Base-by-base conservation (phyloP, 2,113 vertebrate genomes). In the Chaenogobius annularis region DNA sequence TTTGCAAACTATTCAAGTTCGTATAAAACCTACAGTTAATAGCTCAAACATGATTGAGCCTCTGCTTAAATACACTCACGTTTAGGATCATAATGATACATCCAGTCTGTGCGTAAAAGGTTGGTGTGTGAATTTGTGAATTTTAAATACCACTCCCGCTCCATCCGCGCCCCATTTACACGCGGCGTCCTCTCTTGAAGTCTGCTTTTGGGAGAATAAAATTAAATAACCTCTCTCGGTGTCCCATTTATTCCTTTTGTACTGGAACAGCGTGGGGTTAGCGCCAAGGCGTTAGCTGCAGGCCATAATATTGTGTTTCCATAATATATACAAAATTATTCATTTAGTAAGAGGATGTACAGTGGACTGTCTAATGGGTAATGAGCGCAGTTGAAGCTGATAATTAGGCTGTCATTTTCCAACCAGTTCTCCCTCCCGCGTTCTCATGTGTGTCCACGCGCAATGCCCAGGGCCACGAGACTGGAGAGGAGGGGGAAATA, bases 271-370 rank as follows among this genome's bases (percentile, higher is more conserved):
- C 91, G 81, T 93, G 91, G 87, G 92, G 87, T 92, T 90, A 86
- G 90, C 79, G 82, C 85, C 80, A 83, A 86, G 86, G 88, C 90
- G 88, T 87, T 92, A 83, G 92, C 94, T 93, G 88, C 87, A 82
- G 92, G 94, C 92, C 91, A 92, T 91, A 89, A 93, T 90, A 92
- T 89, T 92, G 82, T 90, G 92, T 90, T 92, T 77, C 90, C 81
- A 83, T 94, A 93, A 94, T 94, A 92, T 90, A 93, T 92, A 93
- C 93, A 93, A 92, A 93, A 94, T 94, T 93, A 95, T 93, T 94
- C 92, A 93, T 93, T 94, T 93, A 93, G 93, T 83, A 88, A 89
- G 90, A 91, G 84, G 91, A 93, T 90, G 91, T 93, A 92, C 92
- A 92, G 90, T 90, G 92, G 85, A 92, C 91, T 92, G 92, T 94